Evolutionary conservation across 2,888 invertebrate genomes (phyloP).

Genomic region (Ormyrus thymus): DNA sequence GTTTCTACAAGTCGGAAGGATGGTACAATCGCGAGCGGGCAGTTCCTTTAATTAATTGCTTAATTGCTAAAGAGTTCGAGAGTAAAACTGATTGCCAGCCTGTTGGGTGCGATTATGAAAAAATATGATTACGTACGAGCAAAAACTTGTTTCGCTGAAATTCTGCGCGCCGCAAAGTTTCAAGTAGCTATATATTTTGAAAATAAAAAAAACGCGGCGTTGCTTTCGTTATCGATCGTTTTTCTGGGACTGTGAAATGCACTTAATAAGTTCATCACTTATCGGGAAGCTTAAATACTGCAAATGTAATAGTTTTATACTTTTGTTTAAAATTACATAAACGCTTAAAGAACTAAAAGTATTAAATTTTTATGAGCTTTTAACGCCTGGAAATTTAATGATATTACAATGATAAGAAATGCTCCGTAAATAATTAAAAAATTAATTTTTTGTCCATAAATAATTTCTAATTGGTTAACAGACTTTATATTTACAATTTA

Average conservation of each 20-base stretch:
- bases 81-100: not conserved
- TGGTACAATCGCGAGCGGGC: not conserved
- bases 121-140: constrained; percentile 3
- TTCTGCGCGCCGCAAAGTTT: constrained; percentile 4
- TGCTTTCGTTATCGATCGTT: not conserved
- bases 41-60: constrained; percentile 41
- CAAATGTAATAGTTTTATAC: too few species aligned
- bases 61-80: constrained; percentile 16
- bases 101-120: not conserved
- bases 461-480: not conserved
- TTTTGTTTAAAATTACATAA: too few species aligned
- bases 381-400: too few species aligned
- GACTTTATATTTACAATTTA: not conserved
- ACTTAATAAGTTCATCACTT: too few species aligned
- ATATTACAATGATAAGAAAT: too few species aligned
- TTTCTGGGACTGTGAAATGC: not conserved
- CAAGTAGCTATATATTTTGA: not conserved
- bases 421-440: too few species aligned
- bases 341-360: too few species aligned
- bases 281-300: too few species aligned
- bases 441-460: too few species aligned
- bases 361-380: too few species aligned
- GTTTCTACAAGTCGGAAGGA: too few species aligned
- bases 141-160: constrained; percentile 19
- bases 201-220: too few species aligned